Evolutionary conservation across 1,140 invertebrate species (phyloP).

Genomic region (Meloidogyne hapla): DNA sequence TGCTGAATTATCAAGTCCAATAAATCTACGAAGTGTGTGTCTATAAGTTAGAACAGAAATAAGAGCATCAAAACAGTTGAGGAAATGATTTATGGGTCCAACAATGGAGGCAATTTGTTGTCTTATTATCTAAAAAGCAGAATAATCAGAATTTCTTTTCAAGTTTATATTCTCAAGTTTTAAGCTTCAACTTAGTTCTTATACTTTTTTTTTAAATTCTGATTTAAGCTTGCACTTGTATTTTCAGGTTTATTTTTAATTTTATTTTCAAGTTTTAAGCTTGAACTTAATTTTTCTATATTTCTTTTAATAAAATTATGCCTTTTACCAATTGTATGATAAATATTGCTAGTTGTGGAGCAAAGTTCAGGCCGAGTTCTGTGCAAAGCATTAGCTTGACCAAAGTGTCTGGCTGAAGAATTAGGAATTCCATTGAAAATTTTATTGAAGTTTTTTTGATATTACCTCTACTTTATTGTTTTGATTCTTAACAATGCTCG

Average conservation of each 20-base stretch:
- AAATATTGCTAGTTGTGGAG: slow-evolving; percentile 8
- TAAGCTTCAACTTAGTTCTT: neutral
- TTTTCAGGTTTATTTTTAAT: neutral
- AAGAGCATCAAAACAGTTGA: slow-evolving; percentile 6
- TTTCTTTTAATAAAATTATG: too few species aligned
- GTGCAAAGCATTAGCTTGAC: slow-evolving; percentile 10
- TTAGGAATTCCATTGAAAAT: too few species aligned
- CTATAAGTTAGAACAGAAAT: neutral
- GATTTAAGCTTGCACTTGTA: neutral
- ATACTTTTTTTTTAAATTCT: neutral
- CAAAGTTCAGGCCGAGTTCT: neutral
- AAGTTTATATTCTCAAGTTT: neutral
- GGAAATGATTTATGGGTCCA: slow-evolving; percentile 9
- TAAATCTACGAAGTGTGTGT: neutral
- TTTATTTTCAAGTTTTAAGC: too few species aligned
- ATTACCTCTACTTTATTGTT: neutral
- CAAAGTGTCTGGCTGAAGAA: neutral
- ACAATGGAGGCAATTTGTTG: slow-evolving; percentile 5
- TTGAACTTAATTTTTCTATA: too few species aligned
- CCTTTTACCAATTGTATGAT: slow-evolving; percentile 8
- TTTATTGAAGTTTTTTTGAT: neutral
- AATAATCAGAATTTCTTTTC: neutral
- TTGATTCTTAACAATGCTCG: neutral
- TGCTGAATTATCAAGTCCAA: neutral
- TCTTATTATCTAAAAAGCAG: neutral